Conservation (phyloP, 2,113 vertebrate genomes). For the Corythoichthys intestinalis region DNA sequence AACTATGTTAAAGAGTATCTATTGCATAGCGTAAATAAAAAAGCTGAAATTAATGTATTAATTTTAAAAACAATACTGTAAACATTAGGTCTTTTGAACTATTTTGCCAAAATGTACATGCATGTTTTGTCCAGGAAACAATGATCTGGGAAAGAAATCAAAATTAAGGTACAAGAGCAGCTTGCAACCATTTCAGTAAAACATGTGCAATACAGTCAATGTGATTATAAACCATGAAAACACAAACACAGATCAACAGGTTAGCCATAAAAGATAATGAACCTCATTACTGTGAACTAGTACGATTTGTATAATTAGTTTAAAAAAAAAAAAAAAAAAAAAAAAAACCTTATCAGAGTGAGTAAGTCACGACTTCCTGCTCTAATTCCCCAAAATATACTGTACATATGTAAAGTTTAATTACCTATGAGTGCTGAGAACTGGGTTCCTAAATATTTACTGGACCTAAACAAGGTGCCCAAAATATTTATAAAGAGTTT, state of each 20-base stretch:
- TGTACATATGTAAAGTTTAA: not conserved
- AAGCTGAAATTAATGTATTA: too few relatives aligned
- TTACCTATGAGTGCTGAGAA: not conserved
- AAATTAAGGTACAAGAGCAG: not conserved
- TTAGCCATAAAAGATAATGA: not conserved
- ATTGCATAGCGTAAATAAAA: too few relatives aligned
- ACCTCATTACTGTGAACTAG: not conserved
- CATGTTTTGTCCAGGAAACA: not conserved
- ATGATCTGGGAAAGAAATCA: not conserved
- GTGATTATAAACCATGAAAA: not conserved
- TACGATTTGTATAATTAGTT: not conserved
- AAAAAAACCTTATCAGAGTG: too few relatives aligned
- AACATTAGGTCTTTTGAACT: too few relatives aligned
- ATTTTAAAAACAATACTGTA: too few relatives aligned
- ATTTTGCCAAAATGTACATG: too few relatives aligned
- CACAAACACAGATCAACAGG: not conserved
- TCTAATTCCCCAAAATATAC: not conserved
- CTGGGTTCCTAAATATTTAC: not conserved
- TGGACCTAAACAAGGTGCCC: too few relatives aligned
- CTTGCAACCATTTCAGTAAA: not conserved
- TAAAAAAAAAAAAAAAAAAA: too few relatives aligned
- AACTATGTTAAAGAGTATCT: too few relatives aligned
- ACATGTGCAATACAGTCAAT: not conserved
- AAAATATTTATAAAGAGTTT: not conserved
- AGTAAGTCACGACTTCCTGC: not conserved